phyloP scores from a whole-genome alignment of 2,797 vertebrate genomes.

The Phataginus tetradactyla region DNA sequence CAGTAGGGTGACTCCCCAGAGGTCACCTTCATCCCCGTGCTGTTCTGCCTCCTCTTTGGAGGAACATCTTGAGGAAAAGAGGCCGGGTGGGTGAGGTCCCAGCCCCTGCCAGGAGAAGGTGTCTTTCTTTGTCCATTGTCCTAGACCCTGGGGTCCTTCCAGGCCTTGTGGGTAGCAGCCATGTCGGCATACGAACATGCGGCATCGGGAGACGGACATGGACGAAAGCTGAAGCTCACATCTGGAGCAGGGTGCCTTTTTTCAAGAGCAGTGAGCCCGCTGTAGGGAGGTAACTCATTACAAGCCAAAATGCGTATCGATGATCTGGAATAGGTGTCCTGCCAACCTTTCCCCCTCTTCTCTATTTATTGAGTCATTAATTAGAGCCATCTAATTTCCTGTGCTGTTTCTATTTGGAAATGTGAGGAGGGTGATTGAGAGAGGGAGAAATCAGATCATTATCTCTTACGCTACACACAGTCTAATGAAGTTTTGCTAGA shows the following conservation, averaged over 20 bases:
- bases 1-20: not conserved
- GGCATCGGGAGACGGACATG: too few species aligned
- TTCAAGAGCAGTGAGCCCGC: not conserved
- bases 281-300: not conserved
- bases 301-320: conserved; percentile 56
- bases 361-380: conserved; percentile 83
- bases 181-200: not conserved
- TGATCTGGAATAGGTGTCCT: conserved; percentile 67
- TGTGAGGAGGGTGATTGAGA: conserved; percentile 11
- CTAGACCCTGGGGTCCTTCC: not conserved
- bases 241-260: not conserved
- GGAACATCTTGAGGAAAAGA: not conserved
- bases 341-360: conserved; percentile 77
- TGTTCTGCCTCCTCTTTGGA: not conserved
- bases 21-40: not conserved
- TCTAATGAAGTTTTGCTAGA: conserved; percentile 75
- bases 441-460: conserved; percentile 49
- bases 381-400: conserved; percentile 83
- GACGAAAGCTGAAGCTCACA: rapidly evolving
- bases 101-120: not conserved
- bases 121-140: not conserved
- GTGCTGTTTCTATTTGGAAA: conserved; percentile 42
- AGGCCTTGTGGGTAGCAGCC: not conserved
- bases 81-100: not conserved
- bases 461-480: conserved; percentile 34